Evolutionary conservation across 1,140 invertebrate genomes (phyloP).

Genomic region (Nasonia giraulti): DNA sequence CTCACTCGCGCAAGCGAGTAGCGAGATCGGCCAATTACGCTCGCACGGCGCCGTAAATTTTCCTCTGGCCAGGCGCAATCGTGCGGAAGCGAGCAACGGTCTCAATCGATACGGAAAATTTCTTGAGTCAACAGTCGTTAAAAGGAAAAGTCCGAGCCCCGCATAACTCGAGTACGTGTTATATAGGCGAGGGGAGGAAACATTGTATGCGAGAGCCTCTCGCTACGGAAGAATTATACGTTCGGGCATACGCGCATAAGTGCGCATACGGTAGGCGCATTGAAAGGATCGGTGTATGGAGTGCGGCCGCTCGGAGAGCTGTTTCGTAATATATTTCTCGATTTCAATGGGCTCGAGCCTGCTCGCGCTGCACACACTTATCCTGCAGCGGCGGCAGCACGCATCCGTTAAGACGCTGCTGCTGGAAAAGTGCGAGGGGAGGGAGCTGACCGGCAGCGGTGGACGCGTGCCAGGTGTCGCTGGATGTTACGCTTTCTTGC

Average conservation of each 20-base stretch:
- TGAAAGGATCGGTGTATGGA: neutral
- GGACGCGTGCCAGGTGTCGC: constrained; percentile 48
- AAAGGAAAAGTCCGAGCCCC: neutral
- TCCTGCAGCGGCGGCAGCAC: neutral
- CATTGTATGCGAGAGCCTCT: neutral
- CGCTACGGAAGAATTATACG: neutral
- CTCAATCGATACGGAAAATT: constrained; percentile 9
- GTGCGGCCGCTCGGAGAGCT: too few relatives aligned
- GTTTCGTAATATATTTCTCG: constrained; percentile 29
- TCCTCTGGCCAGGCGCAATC: neutral
- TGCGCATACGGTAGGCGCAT: neutral
- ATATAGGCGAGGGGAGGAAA: neutral
- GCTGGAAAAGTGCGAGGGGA: neutral
- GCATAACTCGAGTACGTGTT: neutral
- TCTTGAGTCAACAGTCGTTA: neutral
- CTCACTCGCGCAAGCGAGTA: neutral
- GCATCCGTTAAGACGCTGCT: neutral
- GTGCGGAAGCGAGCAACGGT: neutral
- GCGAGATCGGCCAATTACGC: neutral
- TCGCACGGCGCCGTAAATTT: neutral
- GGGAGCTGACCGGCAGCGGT: neutral
- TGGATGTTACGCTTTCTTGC: constrained; percentile 30
- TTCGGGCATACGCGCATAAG: too few relatives aligned
- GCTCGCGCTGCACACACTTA: neutral
- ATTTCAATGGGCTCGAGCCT: constrained; percentile 9